These are phyloP conservation scores for Sinonovacula constricta DNA, from an alignment of 1,140 invertebrate species.

Conservation along the genomic window DNA sequence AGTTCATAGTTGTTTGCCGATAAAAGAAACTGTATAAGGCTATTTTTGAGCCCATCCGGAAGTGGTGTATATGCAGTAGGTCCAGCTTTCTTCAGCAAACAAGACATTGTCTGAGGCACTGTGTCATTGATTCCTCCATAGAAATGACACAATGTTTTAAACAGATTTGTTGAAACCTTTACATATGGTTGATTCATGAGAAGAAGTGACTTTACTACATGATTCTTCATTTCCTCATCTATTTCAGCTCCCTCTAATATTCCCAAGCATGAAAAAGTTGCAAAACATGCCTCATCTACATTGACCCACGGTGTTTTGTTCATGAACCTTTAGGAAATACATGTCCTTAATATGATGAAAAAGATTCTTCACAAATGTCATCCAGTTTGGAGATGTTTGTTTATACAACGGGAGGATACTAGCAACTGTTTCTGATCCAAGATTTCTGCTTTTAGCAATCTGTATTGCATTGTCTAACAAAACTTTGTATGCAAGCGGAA, in stretches of 20 bases:
- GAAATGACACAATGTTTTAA: background rate
- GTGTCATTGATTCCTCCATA: conserved; percentile 1
- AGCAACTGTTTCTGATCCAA: background rate
- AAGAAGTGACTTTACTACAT: background rate
- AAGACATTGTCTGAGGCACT: background rate
- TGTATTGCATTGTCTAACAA: background rate
- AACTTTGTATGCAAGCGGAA: conserved; percentile 49
- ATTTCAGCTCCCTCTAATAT: background rate
- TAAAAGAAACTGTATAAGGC: conserved; percentile 18
- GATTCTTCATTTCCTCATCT: background rate
- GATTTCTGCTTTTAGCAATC: background rate
- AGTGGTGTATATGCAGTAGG: background rate
- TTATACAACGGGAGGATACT: conserved; percentile 16
- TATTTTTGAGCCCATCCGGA: background rate
- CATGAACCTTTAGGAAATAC: background rate
- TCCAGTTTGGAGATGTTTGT: conserved; percentile 19
- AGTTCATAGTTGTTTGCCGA: background rate
- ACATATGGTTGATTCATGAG: background rate
- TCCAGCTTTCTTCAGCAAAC: background rate
- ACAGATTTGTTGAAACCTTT: background rate
- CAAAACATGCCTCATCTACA: conserved; percentile 13
- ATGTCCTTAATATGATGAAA: background rate
- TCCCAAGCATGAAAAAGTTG: too few relatives aligned
- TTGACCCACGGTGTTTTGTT: conserved; percentile 13
- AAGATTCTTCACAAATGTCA: background rate